phyloP scores from a whole-genome alignment of 2,888 invertebrate genomes.

The Schrankia costaestrigalis region DNA sequence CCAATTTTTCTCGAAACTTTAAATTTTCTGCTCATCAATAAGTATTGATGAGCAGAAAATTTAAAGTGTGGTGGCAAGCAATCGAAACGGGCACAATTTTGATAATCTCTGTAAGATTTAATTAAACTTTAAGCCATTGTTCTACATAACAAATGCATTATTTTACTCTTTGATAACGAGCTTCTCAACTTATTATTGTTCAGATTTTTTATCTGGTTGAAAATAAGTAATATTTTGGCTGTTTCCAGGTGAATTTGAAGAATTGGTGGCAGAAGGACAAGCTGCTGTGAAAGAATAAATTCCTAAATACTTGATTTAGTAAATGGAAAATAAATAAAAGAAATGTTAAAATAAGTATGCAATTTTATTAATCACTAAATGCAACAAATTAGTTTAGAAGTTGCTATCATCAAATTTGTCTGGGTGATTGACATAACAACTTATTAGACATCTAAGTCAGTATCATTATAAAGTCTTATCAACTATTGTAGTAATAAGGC shows the following conservation, averaged over 20 bases:
- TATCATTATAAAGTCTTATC: conserved; percentile 78
- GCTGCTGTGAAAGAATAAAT: conserved; percentile 7
- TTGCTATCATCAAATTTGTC: conserved; percentile 63
- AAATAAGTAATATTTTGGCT: too few species aligned
- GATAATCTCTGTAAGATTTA: too few species aligned
- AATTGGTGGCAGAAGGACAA: conserved; percentile 28
- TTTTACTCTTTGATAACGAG: too few species aligned
- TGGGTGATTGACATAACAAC: conserved; percentile 66
- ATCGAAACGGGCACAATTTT: too few species aligned
- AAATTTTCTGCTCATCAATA: too few species aligned
- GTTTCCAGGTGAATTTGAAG: conserved; percentile 38
- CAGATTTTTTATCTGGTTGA: too few species aligned
- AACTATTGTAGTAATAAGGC: conserved; percentile 79
- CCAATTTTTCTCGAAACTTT: too few species aligned
- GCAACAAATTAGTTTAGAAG: conserved; percentile 77
- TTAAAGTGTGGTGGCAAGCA: too few species aligned
- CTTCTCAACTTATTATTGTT: too few species aligned
- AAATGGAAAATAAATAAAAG: conserved; percentile 33
- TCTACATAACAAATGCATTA: too few species aligned
- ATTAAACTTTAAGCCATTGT: too few species aligned
- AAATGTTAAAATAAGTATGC: conserved; percentile 73
- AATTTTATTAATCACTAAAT: conserved; percentile 80
- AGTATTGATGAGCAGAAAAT: too few species aligned
- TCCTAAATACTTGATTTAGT: background rate
- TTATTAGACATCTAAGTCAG: conserved; percentile 71